Evolutionary conservation across 2,888 invertebrate genomes (phyloP), one percentile per base, ranked within the genome.

Genomic region (Phorcus lineatus): DNA sequence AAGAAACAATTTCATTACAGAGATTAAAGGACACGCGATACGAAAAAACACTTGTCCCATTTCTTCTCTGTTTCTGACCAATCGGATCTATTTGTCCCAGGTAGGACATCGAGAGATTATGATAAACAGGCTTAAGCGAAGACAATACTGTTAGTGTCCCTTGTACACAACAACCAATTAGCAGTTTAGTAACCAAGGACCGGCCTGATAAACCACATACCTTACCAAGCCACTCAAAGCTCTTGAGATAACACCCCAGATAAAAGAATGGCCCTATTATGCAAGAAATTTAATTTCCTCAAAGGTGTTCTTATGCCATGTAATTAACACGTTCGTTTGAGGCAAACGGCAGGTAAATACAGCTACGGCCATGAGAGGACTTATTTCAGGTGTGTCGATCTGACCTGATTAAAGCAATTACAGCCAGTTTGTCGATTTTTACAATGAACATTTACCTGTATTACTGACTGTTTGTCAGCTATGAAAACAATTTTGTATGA

Each of bases 151-250:
- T 36, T 70, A 28, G 40, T 40, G 70, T 70, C 36, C 19, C 19
- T 9, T n/a, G 70, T 70, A 70, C 70, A 70, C 70, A 70, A 70
- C 70, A 70, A 70, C 70, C 70, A 70, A 70, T 70, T 70, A 70
- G 70, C 19, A 36, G 70, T 70, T 70, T 70, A 70, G 70, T 70
- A 36, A 70, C 70, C 70, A 70, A 70, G 70, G 70, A 16, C 28
- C 40, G 40, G 19, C 9, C 40, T 70, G 40, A 70, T 70, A 70
- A 70, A 70, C 40, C 16, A 19, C 17, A 36, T 19, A 17, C 70
- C 70, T 70, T 36, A 7, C 31, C 3, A 6, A 17, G 70, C n/a
- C 40, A 22, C 36, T 16, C 36, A 70, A 70, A 70, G 70, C 70
- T 11, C 70, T 67, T 70, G 70, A 40, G 70, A 70, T 70, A 31